Evolutionary conservation across 2,113 vertebrate genomes (phyloP), one percentile per base, ranked within the genome.

Genomic region (Nasalis larvatus): DNA sequence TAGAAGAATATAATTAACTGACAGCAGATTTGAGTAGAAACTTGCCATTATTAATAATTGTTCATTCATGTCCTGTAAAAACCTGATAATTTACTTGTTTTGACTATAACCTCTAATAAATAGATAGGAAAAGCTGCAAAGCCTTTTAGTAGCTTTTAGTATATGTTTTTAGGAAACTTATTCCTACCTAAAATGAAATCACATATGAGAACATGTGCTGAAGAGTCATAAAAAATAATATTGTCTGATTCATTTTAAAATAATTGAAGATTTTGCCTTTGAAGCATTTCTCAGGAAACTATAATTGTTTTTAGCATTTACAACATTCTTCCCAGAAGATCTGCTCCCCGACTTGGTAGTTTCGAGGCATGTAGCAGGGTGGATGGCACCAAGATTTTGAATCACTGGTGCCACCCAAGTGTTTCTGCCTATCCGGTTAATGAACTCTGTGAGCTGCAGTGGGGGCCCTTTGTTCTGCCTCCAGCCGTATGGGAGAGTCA

Each of bases 131-230:
- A 78, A 85, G 17, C 74, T 86, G 5, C 20, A 74, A 49, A 18
- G 54, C 69, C 27, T 87, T 63, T 76, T 69, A 56, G 30, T 86
- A 60, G n/a, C 71, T 91, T 86, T 77, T 17, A 71, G n/a, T 88
- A 56, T 76, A 16, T 77, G 35, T 30, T 45, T 94, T 94, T 84
- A 45, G 69, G 25, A 68, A 76, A 85, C 40, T 23, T 37, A 11
- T 89, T 77, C 7, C 69, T 92, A 8, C 54, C 94, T 95, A 91
- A 95, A 95, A 84, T 63, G 42, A 92, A 97, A 86, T 83, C 52
- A 52, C 18, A 37, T 20, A 11, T 69, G 42, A 91, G 27, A 77
- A 77, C 11, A 84, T 60, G 20, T 73, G 66, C 14, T 47, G 42
- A 80, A 95, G 82, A 83, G 20, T 87, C 90, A 25, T 69, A 84